phyloP scores from a whole-genome alignment of 2,888 invertebrate genomes.

The Dromius quadrimaculatus region DNA sequence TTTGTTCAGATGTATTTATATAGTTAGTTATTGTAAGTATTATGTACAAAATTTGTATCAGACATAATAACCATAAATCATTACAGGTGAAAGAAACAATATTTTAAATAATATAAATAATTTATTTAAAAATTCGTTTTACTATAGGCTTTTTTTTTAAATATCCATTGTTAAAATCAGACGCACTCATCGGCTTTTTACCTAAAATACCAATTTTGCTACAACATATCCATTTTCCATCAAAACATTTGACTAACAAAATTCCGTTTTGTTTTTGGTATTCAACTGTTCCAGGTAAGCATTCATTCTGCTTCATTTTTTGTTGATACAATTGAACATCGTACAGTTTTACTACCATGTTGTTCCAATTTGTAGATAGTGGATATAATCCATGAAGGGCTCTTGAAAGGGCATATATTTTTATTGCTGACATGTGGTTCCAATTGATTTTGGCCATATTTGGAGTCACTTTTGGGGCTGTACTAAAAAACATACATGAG shows the following conservation, averaged over 20 bases:
- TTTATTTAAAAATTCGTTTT: constrained; percentile 64
- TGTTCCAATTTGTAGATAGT: constrained; percentile 74
- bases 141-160: constrained; percentile 70
- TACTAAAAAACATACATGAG: constrained; percentile 60
- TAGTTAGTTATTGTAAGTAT: constrained; percentile 19
- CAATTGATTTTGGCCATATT: constrained; percentile 75
- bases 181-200: constrained; percentile 79
- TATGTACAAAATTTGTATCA: constrained; percentile 28
- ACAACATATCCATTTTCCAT: constrained; percentile 75
- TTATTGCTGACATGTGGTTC: constrained; percentile 72
- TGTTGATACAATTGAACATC: constrained; percentile 60
- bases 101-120: constrained; percentile 17
- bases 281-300: constrained; percentile 70
- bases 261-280: constrained; percentile 72
- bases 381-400: constrained; percentile 76
- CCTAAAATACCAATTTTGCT: constrained; percentile 75
- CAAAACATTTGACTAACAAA: constrained; percentile 76
- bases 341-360: constrained; percentile 73
- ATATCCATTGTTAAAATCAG: constrained; percentile 90
- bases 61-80: no score
- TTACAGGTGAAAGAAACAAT: neutral
- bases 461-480: constrained; percentile 81
- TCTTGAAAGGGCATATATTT: constrained; percentile 79
- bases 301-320: neutral
- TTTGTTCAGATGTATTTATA: constrained; percentile 10